phyloP scores from a whole-genome alignment of 2,888 invertebrate genomes.

The Limnephilus auricula region DNA sequence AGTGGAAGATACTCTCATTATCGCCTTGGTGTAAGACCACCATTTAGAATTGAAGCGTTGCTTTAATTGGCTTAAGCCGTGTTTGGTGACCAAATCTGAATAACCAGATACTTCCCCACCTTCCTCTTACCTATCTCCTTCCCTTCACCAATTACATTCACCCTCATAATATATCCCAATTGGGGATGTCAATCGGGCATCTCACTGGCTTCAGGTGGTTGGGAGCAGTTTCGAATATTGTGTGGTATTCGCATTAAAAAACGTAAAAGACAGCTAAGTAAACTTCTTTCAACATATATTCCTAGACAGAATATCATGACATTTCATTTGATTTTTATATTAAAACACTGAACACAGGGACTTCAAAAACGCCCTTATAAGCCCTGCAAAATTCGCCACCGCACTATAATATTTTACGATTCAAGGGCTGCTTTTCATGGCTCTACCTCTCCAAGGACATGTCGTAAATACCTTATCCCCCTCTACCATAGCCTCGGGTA shows the following conservation, averaged over 20 bases:
- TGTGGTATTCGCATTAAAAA: background rate
- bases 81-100: background rate
- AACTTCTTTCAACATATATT: too few relatives aligned
- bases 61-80: background rate
- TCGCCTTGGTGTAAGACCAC: too few relatives aligned
- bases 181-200: background rate
- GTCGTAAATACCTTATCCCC: background rate
- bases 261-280: too few relatives aligned
- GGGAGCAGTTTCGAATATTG: too few relatives aligned
- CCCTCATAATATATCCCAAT: background rate
- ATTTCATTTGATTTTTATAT: background rate
- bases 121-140: background rate
- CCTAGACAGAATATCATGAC: too few relatives aligned
- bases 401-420: conserved; percentile 2
- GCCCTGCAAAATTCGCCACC: background rate
- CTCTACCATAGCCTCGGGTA: background rate
- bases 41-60: background rate
- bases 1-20: too few relatives aligned
- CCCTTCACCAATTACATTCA: background rate
- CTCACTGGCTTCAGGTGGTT: background rate
- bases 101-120: background rate
- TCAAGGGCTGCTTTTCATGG: background rate
- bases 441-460: background rate
- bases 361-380: background rate
- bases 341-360: background rate